A percentile compares a stretch with the other conserved stretches of the same genome.
phyloP scores from a whole-genome alignment of 2,113 vertebrate species.

The Hippocampus zosterae region DNA sequence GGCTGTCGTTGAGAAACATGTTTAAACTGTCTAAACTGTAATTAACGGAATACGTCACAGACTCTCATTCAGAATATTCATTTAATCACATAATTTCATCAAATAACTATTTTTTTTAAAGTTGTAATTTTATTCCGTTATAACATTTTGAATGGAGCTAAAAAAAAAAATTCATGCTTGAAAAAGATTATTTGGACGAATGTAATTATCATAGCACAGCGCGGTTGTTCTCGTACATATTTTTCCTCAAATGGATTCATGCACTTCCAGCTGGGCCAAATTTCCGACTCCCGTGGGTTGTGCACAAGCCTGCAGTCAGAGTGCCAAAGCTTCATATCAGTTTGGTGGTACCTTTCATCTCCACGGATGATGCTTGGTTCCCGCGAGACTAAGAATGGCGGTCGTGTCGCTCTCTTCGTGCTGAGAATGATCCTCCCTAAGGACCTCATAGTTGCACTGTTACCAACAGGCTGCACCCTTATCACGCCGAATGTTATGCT shows the following conservation, averaged over 20 bases:
- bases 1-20: too few species aligned
- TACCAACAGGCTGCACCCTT: conserved; percentile 25
- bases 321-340: conserved; percentile 23
- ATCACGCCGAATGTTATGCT: conserved; percentile 21
- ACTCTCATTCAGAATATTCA: not conserved
- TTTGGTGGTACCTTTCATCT: conserved; percentile 33
- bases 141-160: not conserved
- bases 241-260: conserved; percentile 21
- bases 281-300: conserved; percentile 23
- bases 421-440: conserved; percentile 43
- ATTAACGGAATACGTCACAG: not conserved
- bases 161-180: not conserved
- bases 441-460: conserved; percentile 34
- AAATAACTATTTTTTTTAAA: not conserved
- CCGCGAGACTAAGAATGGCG: conserved; percentile 34
- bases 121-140: not conserved
- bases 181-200: not conserved
- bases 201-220: not conserved
- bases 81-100: not conserved
- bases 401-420: conserved; percentile 26
- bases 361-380: conserved; percentile 41
- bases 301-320: conserved; percentile 31
- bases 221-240: not conserved
- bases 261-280: conserved; percentile 14
- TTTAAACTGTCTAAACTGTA: not conserved